Conservation (phyloP, 2,113 vertebrate species). For the Chaetops frenatus region DNA sequence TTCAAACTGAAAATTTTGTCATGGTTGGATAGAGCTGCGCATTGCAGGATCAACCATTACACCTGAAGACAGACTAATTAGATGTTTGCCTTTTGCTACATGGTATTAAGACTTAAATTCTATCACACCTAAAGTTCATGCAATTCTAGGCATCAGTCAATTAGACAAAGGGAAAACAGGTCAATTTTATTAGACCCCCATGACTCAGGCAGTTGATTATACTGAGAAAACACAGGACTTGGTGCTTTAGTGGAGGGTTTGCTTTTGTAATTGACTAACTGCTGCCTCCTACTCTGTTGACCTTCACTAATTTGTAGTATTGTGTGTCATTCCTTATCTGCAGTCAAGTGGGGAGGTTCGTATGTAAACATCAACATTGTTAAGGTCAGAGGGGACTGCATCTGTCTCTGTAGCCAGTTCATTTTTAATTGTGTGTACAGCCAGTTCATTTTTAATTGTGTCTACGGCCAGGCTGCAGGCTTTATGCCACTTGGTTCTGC, state of each 20-base stretch:
- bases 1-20: conserved; percentile 38
- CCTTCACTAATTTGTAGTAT: conserved; percentile 67
- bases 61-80: conserved; percentile 60
- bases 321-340: conserved; percentile 65
- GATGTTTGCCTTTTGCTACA: conserved; percentile 49
- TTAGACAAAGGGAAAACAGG: conserved; percentile 56
- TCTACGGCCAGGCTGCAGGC: neutral
- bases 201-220: conserved; percentile 67
- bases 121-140: conserved; percentile 61
- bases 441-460: neutral
- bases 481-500: neutral
- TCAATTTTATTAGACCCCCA: conserved; percentile 64
- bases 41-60: conserved; percentile 20
- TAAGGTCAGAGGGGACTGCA: neutral
- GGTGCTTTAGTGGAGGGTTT: conserved; percentile 46
- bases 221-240: conserved; percentile 65
- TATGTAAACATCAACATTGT: conserved; percentile 50
- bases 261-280: conserved; percentile 65
- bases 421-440: neutral
- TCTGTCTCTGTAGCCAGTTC: conserved; percentile 14
- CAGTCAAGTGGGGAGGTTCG: neutral
- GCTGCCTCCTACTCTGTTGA: conserved; percentile 64
- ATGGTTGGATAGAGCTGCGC: conserved; percentile 23
- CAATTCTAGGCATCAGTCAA: conserved; percentile 60
- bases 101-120: conserved; percentile 61